phyloP scores from a whole-genome alignment of 1,140 invertebrate genomes.

The Heterodera carotae region DNA sequence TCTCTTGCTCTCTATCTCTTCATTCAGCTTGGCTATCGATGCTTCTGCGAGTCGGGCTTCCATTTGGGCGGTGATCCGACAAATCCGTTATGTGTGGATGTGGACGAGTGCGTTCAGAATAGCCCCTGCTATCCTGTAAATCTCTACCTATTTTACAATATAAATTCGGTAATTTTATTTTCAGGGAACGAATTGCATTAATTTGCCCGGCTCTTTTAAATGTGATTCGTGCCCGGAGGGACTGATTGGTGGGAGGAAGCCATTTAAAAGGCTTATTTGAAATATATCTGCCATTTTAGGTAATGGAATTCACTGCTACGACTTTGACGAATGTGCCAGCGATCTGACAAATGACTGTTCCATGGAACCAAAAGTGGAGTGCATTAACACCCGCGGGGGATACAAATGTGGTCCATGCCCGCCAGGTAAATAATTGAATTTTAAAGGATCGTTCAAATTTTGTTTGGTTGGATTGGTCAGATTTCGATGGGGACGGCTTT shows the following conservation, averaged over 20 bases:
- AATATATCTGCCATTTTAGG: too few species aligned
- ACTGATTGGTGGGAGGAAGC: conserved; percentile 39
- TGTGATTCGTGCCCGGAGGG: conserved; percentile 56
- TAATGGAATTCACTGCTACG: conserved; percentile 56
- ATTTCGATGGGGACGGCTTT: conserved; percentile 31
- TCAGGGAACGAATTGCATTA: conserved; percentile 44
- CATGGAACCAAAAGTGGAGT: conserved; percentile 53
- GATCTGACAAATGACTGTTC: conserved; percentile 56
- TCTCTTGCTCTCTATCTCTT: neutral
- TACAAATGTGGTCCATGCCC: conserved; percentile 67
- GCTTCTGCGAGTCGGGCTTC: conserved; percentile 62
- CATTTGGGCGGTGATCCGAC: conserved; percentile 44
- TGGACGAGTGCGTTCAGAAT: conserved; percentile 57
- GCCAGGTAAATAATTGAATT: conserved; percentile 51
- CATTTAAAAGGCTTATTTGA: too few species aligned
- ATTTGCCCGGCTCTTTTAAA: conserved; percentile 58
- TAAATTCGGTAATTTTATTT: neutral
- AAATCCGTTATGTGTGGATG: conserved; percentile 59
- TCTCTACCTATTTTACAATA: conserved; percentile 2
- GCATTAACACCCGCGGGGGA: conserved; percentile 66
- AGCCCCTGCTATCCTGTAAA: conserved; percentile 59
- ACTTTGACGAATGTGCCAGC: conserved; percentile 58
- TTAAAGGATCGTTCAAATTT: conserved; percentile 6
- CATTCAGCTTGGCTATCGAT: conserved; percentile 45
- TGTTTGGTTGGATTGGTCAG: conserved; percentile 21